These are phyloP conservation scores for Ranitomeya imitator DNA, from an alignment of 2,113 vertebrate species.

Conservation along the genomic window DNA sequence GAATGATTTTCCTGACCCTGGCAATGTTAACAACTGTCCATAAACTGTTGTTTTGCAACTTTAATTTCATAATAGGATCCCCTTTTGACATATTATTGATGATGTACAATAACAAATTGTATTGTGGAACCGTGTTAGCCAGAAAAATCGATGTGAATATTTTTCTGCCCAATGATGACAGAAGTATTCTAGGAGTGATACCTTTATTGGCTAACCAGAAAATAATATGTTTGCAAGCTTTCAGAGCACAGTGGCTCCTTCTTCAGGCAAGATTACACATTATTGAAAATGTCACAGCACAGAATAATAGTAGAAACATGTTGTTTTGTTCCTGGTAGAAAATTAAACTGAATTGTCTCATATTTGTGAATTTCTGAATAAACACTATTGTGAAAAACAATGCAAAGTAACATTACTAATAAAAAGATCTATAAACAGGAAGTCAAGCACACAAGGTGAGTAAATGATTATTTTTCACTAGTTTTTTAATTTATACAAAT, in stretches of 20 bases:
- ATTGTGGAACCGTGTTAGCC: too few species aligned
- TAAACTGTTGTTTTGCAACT: background rate
- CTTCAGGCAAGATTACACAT: too few species aligned
- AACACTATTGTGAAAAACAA: background rate
- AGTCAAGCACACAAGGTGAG: background rate
- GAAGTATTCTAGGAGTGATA: too few species aligned
- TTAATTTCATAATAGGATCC: background rate
- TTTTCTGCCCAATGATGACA: too few species aligned
- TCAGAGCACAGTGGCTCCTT: too few species aligned
- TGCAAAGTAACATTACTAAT: background rate
- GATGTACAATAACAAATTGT: too few species aligned
- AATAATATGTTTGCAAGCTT: too few species aligned
- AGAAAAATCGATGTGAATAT: too few species aligned
- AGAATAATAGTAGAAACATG: background rate
- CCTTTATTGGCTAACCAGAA: too few species aligned
- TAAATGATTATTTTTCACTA: too few species aligned
- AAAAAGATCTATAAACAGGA: background rate
- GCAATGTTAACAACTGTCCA: constrained; percentile 10
- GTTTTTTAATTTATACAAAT: too few species aligned
- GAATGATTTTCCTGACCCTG: background rate
- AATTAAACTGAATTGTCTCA: background rate
- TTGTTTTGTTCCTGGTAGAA: background rate
- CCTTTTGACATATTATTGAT: background rate
- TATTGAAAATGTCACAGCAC: background rate
- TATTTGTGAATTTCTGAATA: background rate